phyloP scores from a whole-genome alignment of 2,888 invertebrate genomes.

The Tiliacea aurago region DNA sequence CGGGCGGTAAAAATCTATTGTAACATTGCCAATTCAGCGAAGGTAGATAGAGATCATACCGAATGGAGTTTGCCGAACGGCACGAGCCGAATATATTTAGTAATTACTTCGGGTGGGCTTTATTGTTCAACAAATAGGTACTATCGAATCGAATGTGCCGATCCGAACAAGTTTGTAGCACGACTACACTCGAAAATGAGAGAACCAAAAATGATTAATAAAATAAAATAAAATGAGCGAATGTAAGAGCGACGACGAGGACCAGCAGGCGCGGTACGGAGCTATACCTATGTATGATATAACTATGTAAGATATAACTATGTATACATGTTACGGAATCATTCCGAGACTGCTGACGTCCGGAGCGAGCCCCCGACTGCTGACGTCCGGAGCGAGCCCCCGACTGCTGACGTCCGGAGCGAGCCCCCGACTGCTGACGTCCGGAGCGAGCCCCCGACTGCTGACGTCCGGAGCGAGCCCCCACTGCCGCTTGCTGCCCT shows the following conservation, averaged over 20 bases:
- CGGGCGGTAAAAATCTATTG: background rate
- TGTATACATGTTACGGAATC: no score
- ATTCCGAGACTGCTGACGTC: no score
- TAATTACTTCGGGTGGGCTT: background rate
- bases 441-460: no score
- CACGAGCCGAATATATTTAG: background rate
- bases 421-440: no score
- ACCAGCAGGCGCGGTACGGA: background rate
- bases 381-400: no score
- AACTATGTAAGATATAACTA: no score
- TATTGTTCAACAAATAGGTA: background rate
- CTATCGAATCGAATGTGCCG: background rate
- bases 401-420: no score
- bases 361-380: no score
- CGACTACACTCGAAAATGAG: background rate
- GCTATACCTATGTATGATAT: background rate
- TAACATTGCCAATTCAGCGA: background rate
- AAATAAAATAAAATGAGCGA: background rate
- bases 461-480: background rate
- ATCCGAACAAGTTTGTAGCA: background rate
- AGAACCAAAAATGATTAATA: background rate
- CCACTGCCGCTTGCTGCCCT: background rate
- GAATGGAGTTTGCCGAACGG: background rate
- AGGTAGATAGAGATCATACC: background rate
- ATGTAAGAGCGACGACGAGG: slow-evolving; percentile 3